Percentiles rank a stretch among this genome's conserved stretches.
Evolutionary conservation across 2,113 vertebrate genomes (phyloP).

Genomic region (Gavialis gangeticus): DNA sequence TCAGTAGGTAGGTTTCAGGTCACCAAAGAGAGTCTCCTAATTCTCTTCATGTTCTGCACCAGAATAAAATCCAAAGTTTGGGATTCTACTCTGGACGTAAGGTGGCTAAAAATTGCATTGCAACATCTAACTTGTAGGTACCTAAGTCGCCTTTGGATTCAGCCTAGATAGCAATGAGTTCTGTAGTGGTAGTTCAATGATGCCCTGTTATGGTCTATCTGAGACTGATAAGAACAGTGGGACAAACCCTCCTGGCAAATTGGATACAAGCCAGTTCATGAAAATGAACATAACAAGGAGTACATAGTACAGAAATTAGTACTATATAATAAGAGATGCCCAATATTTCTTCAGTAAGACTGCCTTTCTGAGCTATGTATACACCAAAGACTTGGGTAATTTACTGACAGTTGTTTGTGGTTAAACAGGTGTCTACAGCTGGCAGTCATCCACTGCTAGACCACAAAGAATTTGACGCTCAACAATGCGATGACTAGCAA

Average conservation of each 20-base stretch:
- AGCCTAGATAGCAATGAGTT: neutral
- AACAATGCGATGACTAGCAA: neutral
- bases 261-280: neutral
- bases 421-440: neutral
- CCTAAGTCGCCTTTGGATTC: neutral
- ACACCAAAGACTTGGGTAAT: neutral
- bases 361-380: neutral
- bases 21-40: too few species aligned
- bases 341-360: neutral
- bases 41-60: too few species aligned
- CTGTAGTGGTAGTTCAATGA: neutral
- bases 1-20: too few species aligned
- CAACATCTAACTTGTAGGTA: neutral
- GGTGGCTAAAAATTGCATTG: neutral
- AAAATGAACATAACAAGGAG: neutral
- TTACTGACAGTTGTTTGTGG: neutral
- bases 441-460: neutral
- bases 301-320: neutral
- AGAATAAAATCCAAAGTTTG: neutral
- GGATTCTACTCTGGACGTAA: neutral
- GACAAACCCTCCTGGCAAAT: neutral
- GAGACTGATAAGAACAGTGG: neutral
- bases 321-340: neutral
- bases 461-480: constrained; percentile 28
- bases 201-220: neutral